Evolutionary conservation across 1,140 invertebrate genomes (phyloP).

Genomic region (Lepidotrigona ventralis): DNA sequence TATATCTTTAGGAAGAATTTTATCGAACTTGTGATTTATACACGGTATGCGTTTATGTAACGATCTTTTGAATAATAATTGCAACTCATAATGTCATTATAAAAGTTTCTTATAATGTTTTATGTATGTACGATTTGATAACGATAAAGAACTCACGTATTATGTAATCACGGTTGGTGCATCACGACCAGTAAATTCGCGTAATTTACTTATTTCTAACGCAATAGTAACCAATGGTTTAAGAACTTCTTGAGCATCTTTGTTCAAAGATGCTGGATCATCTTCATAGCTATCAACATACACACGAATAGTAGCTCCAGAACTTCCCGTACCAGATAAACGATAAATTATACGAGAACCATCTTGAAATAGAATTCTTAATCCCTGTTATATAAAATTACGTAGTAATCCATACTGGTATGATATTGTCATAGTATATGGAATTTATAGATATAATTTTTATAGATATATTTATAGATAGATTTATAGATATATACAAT

Average conservation of each 20-base stretch:
- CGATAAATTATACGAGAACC: constrained; percentile 96
- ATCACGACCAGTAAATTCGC: constrained; percentile 91
- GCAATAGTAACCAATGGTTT: constrained; percentile 95
- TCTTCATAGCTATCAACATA: constrained; percentile 95
- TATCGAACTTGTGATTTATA: constrained; percentile 4
- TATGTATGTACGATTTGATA: neutral
- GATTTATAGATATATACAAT: constrained; percentile 16
- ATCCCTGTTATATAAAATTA: constrained; percentile 84
- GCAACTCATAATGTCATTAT: neutral
- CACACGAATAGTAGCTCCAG: constrained; percentile 96
- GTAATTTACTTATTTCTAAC: constrained; percentile 90
- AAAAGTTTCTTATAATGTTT: neutral
- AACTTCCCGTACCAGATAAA: constrained; percentile 98
- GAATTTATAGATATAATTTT: neutral
- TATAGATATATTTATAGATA: neutral
- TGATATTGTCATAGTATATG: neutral
- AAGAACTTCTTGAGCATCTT: constrained; percentile 91
- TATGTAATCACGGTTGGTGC: constrained; percentile 99
- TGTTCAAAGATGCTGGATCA: constrained; percentile 82
- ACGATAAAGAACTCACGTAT: constrained; percentile 10
- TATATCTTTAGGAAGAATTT: neutral
- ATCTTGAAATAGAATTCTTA: constrained; percentile 96
- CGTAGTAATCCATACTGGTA: constrained; percentile 5
- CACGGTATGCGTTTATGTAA: neutral
- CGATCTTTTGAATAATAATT: neutral